Conservation (phyloP, 2,888 invertebrate species). For the Dynastes grantii region DNA sequence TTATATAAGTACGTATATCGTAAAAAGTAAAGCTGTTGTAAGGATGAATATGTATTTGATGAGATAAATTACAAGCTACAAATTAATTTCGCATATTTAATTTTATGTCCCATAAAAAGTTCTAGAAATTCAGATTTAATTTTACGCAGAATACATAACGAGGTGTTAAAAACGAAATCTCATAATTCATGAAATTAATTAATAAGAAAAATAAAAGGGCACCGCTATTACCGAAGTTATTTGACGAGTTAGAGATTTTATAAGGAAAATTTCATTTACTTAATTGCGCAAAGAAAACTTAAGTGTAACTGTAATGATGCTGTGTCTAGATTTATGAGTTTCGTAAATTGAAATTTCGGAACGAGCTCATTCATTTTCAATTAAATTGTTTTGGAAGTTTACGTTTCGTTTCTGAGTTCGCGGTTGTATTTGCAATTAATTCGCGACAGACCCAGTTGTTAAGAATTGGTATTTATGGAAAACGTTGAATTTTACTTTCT, state of each 20-base stretch:
- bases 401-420: constrained; percentile 47
- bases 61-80: background rate
- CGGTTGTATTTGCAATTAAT: constrained; percentile 51
- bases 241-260: constrained; percentile 54
- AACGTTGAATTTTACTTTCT: constrained; percentile 47
- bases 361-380: constrained; percentile 61
- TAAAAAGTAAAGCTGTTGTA: too few relatives aligned
- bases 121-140: constrained; percentile 23
- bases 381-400: constrained; percentile 60
- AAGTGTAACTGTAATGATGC: constrained; percentile 61
- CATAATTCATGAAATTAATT: constrained; percentile 54
- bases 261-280: constrained; percentile 60
- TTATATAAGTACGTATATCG: too few relatives aligned
- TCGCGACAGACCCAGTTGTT: constrained; percentile 50
- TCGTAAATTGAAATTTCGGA: constrained; percentile 62
- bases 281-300: constrained; percentile 62
- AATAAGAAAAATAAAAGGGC: constrained; percentile 52
- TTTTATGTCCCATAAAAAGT: constrained; percentile 16
- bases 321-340: constrained; percentile 62
- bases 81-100: constrained; percentile 34
- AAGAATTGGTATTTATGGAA: constrained; percentile 47
- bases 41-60: too few relatives aligned
- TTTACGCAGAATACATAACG: constrained; percentile 43
- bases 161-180: constrained; percentile 50
- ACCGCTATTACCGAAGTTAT: constrained; percentile 53